Conservation (phyloP, 2,113 vertebrate genomes). For the Odocoileus hemionus region DNA sequence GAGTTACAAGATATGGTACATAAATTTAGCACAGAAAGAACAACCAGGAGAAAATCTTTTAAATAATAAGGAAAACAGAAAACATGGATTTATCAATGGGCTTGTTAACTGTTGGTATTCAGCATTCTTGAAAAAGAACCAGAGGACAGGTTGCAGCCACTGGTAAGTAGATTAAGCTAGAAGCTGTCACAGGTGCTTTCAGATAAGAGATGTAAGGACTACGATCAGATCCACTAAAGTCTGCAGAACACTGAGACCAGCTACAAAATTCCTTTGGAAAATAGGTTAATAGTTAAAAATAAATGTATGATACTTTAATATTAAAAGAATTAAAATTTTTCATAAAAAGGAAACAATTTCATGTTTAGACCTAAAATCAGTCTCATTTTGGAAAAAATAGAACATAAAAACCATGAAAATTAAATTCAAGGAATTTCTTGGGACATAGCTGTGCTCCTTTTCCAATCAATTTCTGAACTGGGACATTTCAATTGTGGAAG, state of each 20-base stretch:
- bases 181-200: neutral
- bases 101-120: neutral
- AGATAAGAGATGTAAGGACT: neutral
- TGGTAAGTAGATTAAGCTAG: neutral
- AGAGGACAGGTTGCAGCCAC: neutral
- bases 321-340: neutral
- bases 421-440: neutral
- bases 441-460: neutral
- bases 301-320: neutral
- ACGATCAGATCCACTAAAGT: neutral
- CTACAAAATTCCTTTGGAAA: neutral
- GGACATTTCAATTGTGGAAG: neutral
- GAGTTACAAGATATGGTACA: neutral
- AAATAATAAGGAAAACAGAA: neutral
- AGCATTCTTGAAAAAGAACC: neutral
- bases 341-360: slow-evolving; percentile 1
- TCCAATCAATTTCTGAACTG: slow-evolving; percentile 33
- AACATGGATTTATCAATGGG: neutral
- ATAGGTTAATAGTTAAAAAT: neutral
- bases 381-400: neutral
- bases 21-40: neutral
- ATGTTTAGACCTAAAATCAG: neutral
- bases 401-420: neutral
- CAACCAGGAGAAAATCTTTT: neutral
- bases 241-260: neutral